phyloP scores from a whole-genome alignment of 1,140 invertebrate species.

The Parapsyche elsis region DNA sequence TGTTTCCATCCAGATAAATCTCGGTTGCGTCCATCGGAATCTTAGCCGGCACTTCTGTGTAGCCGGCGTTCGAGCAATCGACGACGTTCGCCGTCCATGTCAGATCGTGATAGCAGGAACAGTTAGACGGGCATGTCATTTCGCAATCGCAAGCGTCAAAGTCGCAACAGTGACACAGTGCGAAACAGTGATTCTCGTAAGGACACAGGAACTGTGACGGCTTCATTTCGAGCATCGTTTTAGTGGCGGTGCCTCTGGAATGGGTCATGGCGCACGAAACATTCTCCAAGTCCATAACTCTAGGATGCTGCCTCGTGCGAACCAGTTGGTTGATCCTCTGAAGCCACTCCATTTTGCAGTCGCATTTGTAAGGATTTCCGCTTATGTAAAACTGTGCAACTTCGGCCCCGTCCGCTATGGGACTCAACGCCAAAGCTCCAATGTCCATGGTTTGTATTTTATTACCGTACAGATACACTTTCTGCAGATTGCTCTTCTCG shows the following conservation, averaged over 20 bases:
- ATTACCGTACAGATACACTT: constrained; percentile 82
- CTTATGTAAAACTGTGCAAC: constrained; percentile 83
- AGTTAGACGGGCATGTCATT: constrained; percentile 89
- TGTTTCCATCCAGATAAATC: constrained; percentile 88
- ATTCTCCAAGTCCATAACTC: constrained; percentile 85
- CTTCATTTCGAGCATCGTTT: constrained; percentile 81
- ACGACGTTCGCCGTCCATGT: constrained; percentile 92
- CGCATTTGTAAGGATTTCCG: constrained; percentile 84
- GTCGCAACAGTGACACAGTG: constrained; percentile 89
- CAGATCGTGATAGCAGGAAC: constrained; percentile 89
- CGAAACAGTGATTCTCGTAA: constrained; percentile 90
- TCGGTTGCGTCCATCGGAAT: constrained; percentile 92
- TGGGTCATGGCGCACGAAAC: constrained; percentile 85
- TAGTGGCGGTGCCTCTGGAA: constrained; percentile 75
- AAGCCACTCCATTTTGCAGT: constrained; percentile 89
- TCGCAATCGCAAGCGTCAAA: constrained; percentile 92
- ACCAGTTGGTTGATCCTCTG: constrained; percentile 79
- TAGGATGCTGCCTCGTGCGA: constrained; percentile 79
- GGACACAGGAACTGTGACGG: constrained; percentile 86
- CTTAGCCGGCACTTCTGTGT: constrained; percentile 77
- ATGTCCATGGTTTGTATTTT: constrained; percentile 79
- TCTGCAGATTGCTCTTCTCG: constrained; percentile 74
- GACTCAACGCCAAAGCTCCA: constrained; percentile 74
- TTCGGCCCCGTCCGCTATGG: constrained; percentile 73
- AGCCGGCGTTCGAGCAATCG: constrained; percentile 83